Percentiles rank a stretch among this genome's conserved stretches.
Conservation (phyloP, 2,888 invertebrate genomes). For the Platycheirus albimanus region DNA sequence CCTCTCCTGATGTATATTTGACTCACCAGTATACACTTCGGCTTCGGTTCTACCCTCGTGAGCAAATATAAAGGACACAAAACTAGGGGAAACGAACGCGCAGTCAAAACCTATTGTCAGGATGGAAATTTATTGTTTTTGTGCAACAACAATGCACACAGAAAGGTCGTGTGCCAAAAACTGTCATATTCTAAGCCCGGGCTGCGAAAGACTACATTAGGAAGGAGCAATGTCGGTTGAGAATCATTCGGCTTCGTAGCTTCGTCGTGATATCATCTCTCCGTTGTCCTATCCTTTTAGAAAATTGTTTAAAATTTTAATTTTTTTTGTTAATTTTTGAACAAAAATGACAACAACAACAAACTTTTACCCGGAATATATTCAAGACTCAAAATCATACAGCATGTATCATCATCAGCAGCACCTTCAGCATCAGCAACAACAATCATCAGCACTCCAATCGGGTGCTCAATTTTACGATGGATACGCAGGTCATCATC, state of each 20-base stretch:
- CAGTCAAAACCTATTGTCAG: constrained; percentile 62
- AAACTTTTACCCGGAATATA: constrained; percentile 79
- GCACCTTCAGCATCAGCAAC: constrained; percentile 55
- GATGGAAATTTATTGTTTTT: constrained; percentile 69
- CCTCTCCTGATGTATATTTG: constrained; percentile 24
- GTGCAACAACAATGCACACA: constrained; percentile 69
- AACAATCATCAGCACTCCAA: constrained; percentile 30
- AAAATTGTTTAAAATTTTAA: constrained; percentile 3
- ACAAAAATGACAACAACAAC: constrained; percentile 79
- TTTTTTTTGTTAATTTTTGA: constrained; percentile 26
- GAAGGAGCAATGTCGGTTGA: constrained; percentile 76
- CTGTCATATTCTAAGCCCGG: constrained; percentile 47
- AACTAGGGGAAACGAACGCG: constrained; percentile 41
- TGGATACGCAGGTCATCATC: constrained; percentile 66
- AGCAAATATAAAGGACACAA: constrained; percentile 39
- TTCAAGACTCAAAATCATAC: constrained; percentile 53
- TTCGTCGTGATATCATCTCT: constrained; percentile 80
- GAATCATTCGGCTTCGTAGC: constrained; percentile 79
- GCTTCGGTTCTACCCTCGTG: constrained; percentile 47
- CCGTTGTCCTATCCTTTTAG: constrained; percentile 60
- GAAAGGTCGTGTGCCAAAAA: constrained; percentile 80
- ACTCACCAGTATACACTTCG: not conserved
- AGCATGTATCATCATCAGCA: constrained; percentile 58
- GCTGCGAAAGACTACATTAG: constrained; percentile 77
- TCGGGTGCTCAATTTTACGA: constrained; percentile 45